Conservation (phyloP, 2,888 invertebrate genomes). For the Ochropleura plecta region DNA sequence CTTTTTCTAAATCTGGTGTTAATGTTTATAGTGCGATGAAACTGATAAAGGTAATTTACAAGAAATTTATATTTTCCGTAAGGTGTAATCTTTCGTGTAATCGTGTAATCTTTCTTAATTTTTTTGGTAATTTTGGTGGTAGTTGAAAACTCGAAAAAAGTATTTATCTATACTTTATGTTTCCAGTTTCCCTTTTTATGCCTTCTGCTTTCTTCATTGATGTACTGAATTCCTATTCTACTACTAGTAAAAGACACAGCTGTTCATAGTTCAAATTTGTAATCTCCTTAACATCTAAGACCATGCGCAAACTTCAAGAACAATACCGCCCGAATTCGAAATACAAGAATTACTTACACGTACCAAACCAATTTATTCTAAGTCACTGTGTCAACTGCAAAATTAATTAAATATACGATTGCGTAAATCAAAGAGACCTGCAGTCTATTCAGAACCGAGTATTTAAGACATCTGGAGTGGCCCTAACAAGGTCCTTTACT, state of each 20-base stretch:
- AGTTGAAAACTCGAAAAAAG: neutral
- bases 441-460: conserved; percentile 75
- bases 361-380: conserved; percentile 47
- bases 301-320: neutral
- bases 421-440: conserved; percentile 70
- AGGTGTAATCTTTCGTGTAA: neutral
- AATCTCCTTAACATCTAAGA: neutral
- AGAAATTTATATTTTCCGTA: neutral
- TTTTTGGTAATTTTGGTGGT: neutral
- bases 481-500: conserved; percentile 84
- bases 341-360: conserved; percentile 9
- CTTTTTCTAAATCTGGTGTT: neutral
- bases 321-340: neutral
- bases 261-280: neutral
- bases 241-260: neutral
- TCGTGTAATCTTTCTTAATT: neutral
- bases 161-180: neutral
- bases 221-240: neutral
- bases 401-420: conserved; percentile 74
- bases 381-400: conserved; percentile 70
- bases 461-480: conserved; percentile 84
- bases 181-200: neutral
- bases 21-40: neutral
- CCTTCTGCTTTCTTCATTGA: neutral
- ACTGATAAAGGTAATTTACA: neutral